Conservation (phyloP, 92 coral and sea anemone species). For the Umimayanthus chanpuru region DNA sequence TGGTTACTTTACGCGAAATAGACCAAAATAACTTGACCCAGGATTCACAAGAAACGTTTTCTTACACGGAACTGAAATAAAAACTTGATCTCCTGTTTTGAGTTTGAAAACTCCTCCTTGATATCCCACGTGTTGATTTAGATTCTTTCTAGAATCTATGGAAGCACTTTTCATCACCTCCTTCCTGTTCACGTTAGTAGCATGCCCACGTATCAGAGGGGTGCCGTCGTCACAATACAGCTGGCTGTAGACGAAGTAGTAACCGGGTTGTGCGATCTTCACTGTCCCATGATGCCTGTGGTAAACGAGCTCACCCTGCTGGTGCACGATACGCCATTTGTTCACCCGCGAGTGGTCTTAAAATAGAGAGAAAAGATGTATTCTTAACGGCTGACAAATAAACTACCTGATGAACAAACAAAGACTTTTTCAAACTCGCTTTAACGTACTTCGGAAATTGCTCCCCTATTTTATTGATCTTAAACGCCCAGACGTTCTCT, state of each 20-base stretch:
- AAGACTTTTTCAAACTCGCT: not conserved
- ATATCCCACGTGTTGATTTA: not conserved
- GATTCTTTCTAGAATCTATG: not conserved
- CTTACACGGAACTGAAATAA: constrained; percentile 7
- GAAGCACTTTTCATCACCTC: constrained; percentile 7
- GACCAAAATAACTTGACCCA: constrained; percentile 23
- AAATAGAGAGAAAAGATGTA: not conserved
- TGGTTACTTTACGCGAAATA: constrained; percentile 2
- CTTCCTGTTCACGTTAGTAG: constrained; percentile 4
- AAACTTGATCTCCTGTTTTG: constrained; percentile 20
- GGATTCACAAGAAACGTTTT: not conserved
- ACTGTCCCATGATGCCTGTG: constrained; percentile 16
- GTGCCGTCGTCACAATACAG: not conserved
- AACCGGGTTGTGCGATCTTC: not conserved
- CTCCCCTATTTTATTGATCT: no score
- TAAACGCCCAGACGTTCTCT: no score
- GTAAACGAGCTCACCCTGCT: not conserved
- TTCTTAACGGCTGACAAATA: not conserved
- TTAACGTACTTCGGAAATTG: no score
- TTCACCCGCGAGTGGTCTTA: constrained; percentile 33
- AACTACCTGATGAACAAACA: not conserved
- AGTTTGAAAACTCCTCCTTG: constrained; percentile 30
- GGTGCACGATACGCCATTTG: constrained; percentile 27
- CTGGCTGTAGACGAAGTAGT: constrained; percentile 33
- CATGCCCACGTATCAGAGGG: not conserved